Conservation (phyloP, 2,113 vertebrate genomes). For the Anas platyrhynchos region DNA sequence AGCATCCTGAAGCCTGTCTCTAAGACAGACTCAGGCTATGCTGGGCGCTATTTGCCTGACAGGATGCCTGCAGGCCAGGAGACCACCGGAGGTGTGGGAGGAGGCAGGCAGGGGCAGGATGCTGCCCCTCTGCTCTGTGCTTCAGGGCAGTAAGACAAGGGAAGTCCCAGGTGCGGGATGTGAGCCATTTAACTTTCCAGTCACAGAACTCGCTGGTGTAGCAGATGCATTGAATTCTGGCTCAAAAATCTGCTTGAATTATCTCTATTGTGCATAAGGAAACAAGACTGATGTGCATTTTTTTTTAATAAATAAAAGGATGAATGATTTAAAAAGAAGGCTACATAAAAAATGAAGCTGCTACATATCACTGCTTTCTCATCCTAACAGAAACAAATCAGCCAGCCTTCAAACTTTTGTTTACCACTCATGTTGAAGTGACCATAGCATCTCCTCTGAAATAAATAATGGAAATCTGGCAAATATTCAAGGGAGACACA, state of each 20-base stretch:
- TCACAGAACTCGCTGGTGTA: background rate
- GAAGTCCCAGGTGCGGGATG: background rate
- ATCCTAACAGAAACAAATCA: slow-evolving; percentile 24
- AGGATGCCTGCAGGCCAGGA: background rate
- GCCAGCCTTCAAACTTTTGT: slow-evolving; percentile 30
- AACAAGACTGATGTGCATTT: background rate
- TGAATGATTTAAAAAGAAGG: background rate
- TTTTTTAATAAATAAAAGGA: too few species aligned
- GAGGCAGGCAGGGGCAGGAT: background rate
- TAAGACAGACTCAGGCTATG: background rate
- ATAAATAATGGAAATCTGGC: background rate
- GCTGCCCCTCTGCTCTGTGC: background rate
- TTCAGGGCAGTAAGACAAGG: background rate
- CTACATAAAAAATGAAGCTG: background rate
- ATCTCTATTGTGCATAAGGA: background rate
- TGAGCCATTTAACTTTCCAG: fast-evolving
- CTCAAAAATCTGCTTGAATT: slow-evolving; percentile 2
- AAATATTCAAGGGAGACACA: background rate
- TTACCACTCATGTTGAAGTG: background rate
- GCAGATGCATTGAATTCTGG: background rate
- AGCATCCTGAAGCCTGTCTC: background rate
- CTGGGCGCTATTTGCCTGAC: background rate
- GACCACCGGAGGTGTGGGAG: background rate
- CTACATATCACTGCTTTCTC: background rate
- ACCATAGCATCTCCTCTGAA: background rate